Evolutionary conservation across 2,113 vertebrate genomes (phyloP).

Genomic region (Atherinomorus stipes): DNA sequence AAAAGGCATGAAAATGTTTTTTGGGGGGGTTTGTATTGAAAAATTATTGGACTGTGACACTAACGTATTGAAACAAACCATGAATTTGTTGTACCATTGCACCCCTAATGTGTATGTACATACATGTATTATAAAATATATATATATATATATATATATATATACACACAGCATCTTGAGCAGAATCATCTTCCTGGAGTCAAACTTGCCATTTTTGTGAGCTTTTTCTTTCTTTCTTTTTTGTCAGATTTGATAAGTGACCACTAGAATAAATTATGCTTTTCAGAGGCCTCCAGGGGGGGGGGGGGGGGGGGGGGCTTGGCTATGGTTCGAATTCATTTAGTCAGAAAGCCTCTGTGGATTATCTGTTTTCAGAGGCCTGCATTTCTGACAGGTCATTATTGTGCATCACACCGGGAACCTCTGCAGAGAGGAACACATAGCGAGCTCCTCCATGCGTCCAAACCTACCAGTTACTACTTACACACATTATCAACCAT

Average conservation of each 20-base stretch:
- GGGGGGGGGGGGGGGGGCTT: constrained; percentile 65
- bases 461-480: constrained; percentile 13
- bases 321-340: constrained; percentile 84
- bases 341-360: constrained; percentile 84
- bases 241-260: constrained; percentile 64
- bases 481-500: constrained; percentile 37
- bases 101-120: too few relatives aligned
- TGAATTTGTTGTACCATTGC: too few relatives aligned
- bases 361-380: constrained; percentile 82
- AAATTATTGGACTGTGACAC: too few relatives aligned
- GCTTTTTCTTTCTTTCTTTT: constrained; percentile 11
- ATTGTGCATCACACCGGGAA: constrained; percentile 84
- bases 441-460: constrained; percentile 30
- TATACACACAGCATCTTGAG: not conserved
- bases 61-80: too few relatives aligned
- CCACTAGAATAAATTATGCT: constrained; percentile 78
- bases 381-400: constrained; percentile 89
- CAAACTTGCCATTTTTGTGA: constrained; percentile 38
- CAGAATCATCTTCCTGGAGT: constrained; percentile 13
- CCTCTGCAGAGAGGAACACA: constrained; percentile 56
- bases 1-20: too few relatives aligned
- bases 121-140: too few relatives aligned
- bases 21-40: too few relatives aligned
- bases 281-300: constrained; percentile 62
- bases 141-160: not conserved